Evolutionary conservation across 1,140 invertebrate species (phyloP).

Genomic region (Plodia interpunctella): DNA sequence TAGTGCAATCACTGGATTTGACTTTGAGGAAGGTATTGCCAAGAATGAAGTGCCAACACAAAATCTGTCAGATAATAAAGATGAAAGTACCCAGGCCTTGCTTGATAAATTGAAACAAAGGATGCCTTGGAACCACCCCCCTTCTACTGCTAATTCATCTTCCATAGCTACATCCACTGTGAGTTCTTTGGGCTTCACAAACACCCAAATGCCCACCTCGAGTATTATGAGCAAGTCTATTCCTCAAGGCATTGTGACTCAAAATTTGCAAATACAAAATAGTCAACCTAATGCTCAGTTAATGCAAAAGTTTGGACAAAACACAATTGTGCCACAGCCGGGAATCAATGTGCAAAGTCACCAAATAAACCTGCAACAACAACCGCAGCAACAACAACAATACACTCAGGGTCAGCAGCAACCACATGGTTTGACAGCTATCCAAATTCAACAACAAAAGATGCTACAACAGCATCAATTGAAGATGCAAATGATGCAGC

Average conservation of each 20-base stretch:
- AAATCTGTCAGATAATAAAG: conserved; percentile 73
- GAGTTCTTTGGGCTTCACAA: conserved; percentile 63
- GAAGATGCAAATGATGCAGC: conserved; percentile 67
- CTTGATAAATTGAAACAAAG: conserved; percentile 86
- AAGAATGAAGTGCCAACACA: conserved; percentile 73
- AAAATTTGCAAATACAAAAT: conserved; percentile 69
- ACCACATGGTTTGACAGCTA: conserved; percentile 64
- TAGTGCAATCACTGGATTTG: conserved; percentile 77
- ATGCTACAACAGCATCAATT: conserved; percentile 72
- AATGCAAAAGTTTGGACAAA: conserved; percentile 64
- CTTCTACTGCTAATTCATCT: conserved; percentile 62
- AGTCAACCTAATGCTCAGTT: conserved; percentile 61
- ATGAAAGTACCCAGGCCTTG: conserved; percentile 82
- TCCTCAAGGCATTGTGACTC: conserved; percentile 63
- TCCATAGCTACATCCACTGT: conserved; percentile 47
- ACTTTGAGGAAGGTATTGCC: conserved; percentile 77
- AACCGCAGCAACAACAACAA: conserved; percentile 52
- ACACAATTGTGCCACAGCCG: conserved; percentile 55
- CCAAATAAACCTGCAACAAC: conserved; percentile 54
- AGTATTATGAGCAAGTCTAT: conserved; percentile 68
- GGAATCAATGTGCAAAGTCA: conserved; percentile 56
- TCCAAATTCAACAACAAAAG: conserved; percentile 73
- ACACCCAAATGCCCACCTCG: conserved; percentile 49
- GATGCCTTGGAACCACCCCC: conserved; percentile 87
- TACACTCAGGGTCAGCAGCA: conserved; percentile 56